Base-by-base conservation (phyloP, 1,140 invertebrate species). In the Heliconius nattereri region DNA sequence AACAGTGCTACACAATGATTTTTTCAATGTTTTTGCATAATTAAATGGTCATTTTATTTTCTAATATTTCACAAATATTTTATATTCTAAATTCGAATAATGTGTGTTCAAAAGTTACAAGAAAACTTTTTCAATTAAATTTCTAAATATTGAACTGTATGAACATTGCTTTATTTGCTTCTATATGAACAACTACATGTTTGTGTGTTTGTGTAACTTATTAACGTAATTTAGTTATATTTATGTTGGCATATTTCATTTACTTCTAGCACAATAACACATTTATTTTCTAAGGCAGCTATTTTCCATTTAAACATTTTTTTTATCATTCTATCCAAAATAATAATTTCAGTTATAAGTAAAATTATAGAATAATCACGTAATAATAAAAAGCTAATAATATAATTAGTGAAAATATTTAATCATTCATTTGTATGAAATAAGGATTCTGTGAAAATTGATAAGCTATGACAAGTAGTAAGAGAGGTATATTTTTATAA, bases 401-500 rank as follows among this genome's bases (percentile, higher is more conserved):
- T 29, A 66, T 29, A 66, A 11, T 66, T 29, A 66, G 26, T 26
- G 11, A 26, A 66, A 32, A 32, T 57, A 32, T 75, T 52, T 75
- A 57, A 60, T 57, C 73, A 60, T 75, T 75, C 29, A 35, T 57
- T 75, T 57, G 49, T 75, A 35, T 75, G n/a, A 57, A 75, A 35
- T 57, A 75, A 57, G 29, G 29, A 57, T 75, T 66, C 26, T 26
- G 11, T 40, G 60, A 52, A 71, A 35, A 77, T 77, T 70, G 23
- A 71, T 71, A 26, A 52, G 32, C 40, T 71, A 71, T 83, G 79
- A 75, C 74, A 75, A 54, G 16, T 72, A 54, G 20, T 26, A 75
- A 71, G 49, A 85, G 83, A 83, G 87, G 85, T 89, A 88, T 91
- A 92, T 91, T 92, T 92, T 92, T 91, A 84, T 90, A 90, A 86